Evolutionary conservation across 2,797 vertebrate genomes (phyloP), one percentile per base, ranked within the genome.

Genomic region (Rhinogobio ventralis): DNA sequence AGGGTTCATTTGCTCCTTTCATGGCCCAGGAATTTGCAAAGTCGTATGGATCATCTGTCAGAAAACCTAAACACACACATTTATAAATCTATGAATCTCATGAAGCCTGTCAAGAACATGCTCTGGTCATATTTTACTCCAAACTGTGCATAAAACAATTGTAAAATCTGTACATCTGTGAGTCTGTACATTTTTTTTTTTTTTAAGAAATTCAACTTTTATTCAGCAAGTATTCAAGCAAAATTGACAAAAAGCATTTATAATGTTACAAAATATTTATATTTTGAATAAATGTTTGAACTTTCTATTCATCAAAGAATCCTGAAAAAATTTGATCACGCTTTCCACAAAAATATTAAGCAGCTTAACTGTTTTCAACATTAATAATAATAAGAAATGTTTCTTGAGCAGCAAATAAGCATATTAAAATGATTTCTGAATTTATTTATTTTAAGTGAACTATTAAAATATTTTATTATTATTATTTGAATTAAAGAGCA

Each of bases 1-100:
- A 99, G 13, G 57, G 86, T 86, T 96, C 94, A 51, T 93, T 94
- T 23, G 95, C 94, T 4, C 94, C 96, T 82, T 96, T 96, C 92
- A 97, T 92, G 46, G 96, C 96, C 98, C 98, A 99, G 57, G 98
- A 99, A 89, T 99, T 99, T 80, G 97, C 98, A 93, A 98, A 99
- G 88, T 96, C 96, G 0, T 97, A 97, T 83, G 95, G 95, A 89
- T 95, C 95, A 3, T 93, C 95, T 72, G 96, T 96, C 46, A 97
- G 87, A 78, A 96, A 96, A 30, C 97, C 98, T 99, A 81, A 82
- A 84, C 30, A 11, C 13, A 75, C 14, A 71, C 28, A 81, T 53
- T 33, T 23, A 10, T 49, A 73, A 28, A 49, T 72, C 11, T 45
- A 15, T 71, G 13, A 71, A 71, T 45, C 4, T 19, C 9, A 42